Evolutionary conservation across 2,888 invertebrate species (phyloP).

Genomic region (Pristionchus japonicus): DNA sequence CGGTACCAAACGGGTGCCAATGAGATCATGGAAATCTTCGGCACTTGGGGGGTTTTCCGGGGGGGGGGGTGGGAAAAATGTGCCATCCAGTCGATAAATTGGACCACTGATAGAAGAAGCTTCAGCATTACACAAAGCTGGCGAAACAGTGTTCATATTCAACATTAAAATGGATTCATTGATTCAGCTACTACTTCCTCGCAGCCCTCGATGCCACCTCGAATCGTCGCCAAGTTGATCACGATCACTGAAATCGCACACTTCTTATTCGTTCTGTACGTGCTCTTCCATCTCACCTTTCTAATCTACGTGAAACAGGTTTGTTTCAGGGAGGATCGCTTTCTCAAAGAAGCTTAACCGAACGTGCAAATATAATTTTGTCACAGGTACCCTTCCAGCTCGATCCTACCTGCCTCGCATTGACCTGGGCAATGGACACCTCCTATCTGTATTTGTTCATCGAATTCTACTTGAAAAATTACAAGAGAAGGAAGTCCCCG

Average conservation of each 20-base stretch:
- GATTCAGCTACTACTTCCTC: constrained; percentile 19
- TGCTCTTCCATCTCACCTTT: background rate
- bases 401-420: background rate
- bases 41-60: no score
- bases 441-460: constrained; percentile 13
- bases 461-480: background rate
- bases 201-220: background rate
- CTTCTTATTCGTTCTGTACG: background rate
- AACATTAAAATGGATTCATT: no score
- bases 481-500: no score
- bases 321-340: background rate
- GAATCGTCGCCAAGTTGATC: background rate
- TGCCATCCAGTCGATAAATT: no score
- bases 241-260: background rate
- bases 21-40: no score
- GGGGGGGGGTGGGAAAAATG: no score
- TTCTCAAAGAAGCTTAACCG: no score
- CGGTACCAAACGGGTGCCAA: no score
- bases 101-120: no score
- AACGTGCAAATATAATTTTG: background rate
- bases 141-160: no score
- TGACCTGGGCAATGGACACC: background rate
- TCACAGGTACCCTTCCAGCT: background rate
- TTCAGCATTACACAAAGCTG: no score
- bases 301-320: background rate